Base-by-base conservation (phyloP, 2,797 vertebrate genomes). In the Pachyuromys duprasi region DNA sequence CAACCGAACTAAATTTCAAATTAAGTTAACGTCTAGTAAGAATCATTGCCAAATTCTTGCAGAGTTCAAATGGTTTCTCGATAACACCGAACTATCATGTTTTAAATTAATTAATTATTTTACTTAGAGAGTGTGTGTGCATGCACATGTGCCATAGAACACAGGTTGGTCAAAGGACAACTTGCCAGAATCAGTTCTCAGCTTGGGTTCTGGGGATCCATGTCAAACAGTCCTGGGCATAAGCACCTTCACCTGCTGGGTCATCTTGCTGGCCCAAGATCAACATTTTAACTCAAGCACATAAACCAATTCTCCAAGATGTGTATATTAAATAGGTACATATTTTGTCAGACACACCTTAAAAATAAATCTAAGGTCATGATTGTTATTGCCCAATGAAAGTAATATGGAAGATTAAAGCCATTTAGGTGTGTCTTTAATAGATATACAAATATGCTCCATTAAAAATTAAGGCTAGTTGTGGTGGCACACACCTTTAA, bases 1-100 rank as follows among this genome's bases (percentile, higher is more conserved):
- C 93, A 93, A 92, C 95, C 96, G 95, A 91, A 95, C 62, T 94
- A 86, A 97, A 90, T 75, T 86, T 93, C 95, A 97, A 97, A 98
- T 97, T 0, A 2, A 90, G 42, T 93, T 92, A 93, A 18, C 33
- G 72, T 92, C 82, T 62, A 88, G 60, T 75, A 24, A 90, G 93
- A 94, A 86, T 60, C 65, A 89, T 60, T 89, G 65, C 42, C 74
- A 96, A 92, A 42, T 86, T 80, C 36, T 92, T 90, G 24, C 22
- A 86, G 88, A 97, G 36, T 96, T 96, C 75, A 94, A 86, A 88
- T n/a, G 20, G 24, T 75, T 95, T 96, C 91, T 15, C 94, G 69
- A 86, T 96, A 96, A 90, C 49, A 90, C 83, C 78, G 93, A 86
- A 76, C 78, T 33, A 95, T 86, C 53, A 60, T 84, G 92, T 55